A percentile compares a stretch with the other conserved stretches of the same genome.
phyloP scores from a whole-genome alignment of 1,140 invertebrate genomes.

The Zaprionus inermis region DNA sequence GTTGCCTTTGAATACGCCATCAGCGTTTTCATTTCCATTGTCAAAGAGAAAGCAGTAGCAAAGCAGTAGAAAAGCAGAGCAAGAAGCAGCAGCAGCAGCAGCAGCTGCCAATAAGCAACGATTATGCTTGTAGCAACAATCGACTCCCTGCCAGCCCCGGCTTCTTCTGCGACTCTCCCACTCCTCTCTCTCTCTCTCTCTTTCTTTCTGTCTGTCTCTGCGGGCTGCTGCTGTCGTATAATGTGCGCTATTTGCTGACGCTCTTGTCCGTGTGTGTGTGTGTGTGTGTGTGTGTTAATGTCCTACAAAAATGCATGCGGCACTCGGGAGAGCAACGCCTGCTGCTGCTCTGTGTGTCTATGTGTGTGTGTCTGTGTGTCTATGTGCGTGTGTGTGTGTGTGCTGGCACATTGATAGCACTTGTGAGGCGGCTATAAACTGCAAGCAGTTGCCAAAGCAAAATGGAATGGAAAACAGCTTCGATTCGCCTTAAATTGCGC shows the following conservation, averaged over 20 bases:
- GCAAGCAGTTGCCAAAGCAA: conserved; percentile 67
- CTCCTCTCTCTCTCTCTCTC: background rate
- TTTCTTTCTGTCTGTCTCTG: conserved; percentile 8
- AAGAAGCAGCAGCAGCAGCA: conserved; percentile 38
- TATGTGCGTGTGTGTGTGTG: conserved; percentile 4
- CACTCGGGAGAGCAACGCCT: conserved; percentile 65
- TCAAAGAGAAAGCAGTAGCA: conserved; percentile 3
- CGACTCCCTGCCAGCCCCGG: conserved; percentile 43
- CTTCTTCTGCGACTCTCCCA: background rate
- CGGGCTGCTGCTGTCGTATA: conserved; percentile 35
- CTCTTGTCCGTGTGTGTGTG: conserved; percentile 39
- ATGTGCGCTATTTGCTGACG: conserved; percentile 52
- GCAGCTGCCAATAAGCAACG: conserved; percentile 79
- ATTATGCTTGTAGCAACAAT: conserved; percentile 78
- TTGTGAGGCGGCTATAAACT: conserved; percentile 77
- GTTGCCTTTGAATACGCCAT: conserved; percentile 50
- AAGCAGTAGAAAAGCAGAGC: background rate
- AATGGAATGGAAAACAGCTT: conserved; percentile 39
- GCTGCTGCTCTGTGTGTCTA: conserved; percentile 21
- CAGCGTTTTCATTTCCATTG: conserved; percentile 73
- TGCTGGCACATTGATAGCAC: conserved; percentile 78
- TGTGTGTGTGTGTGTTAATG: conserved; percentile 58
- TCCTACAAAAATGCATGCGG: conserved; percentile 72
- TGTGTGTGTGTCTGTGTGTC: conserved; percentile 22
- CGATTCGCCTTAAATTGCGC: conserved; percentile 39